Evolutionary conservation across 2,113 vertebrate species (phyloP).

Genomic region (Octodon degus): DNA sequence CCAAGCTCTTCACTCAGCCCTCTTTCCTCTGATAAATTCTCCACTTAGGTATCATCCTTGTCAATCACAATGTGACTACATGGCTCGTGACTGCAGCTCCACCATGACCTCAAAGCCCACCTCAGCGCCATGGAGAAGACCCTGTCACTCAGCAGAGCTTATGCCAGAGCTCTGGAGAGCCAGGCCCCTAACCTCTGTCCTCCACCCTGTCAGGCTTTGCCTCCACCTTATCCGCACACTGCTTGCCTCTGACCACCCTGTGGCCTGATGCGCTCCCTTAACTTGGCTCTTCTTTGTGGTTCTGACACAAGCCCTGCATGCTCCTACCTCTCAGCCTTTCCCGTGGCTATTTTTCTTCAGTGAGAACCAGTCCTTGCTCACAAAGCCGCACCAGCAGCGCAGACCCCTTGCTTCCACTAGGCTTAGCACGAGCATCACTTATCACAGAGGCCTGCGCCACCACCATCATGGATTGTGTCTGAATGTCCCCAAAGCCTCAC

Average conservation of each 20-base stretch:
- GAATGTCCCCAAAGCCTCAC: too few relatives aligned
- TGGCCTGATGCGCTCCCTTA: too few relatives aligned
- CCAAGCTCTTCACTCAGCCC: not conserved
- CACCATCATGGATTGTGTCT: not conserved
- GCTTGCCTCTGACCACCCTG: accelerated
- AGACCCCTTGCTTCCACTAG: not conserved
- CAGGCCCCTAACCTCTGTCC: not conserved
- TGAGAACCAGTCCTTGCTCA: not conserved
- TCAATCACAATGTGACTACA: not conserved
- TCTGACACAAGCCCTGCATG: not conserved
- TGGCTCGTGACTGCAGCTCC: not conserved
- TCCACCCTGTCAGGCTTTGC: not conserved
- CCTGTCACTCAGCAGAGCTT: not conserved
- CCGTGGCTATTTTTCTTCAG: not conserved
- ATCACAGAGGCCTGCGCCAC: not conserved
- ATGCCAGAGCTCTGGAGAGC: not conserved
- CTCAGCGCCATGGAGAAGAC: not conserved
- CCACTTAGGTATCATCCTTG: not conserved
- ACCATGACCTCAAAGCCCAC: too few relatives aligned
- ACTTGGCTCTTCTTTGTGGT: not conserved
- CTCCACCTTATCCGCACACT: not conserved
- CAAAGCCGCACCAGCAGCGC: not conserved
- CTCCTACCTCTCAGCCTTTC: not conserved
- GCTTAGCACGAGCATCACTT: not conserved
- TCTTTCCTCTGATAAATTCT: not conserved